Evolutionary conservation across 2,888 invertebrate species (phyloP), one percentile per base, ranked within the genome.

Genomic region (Athetis lepigone): DNA sequence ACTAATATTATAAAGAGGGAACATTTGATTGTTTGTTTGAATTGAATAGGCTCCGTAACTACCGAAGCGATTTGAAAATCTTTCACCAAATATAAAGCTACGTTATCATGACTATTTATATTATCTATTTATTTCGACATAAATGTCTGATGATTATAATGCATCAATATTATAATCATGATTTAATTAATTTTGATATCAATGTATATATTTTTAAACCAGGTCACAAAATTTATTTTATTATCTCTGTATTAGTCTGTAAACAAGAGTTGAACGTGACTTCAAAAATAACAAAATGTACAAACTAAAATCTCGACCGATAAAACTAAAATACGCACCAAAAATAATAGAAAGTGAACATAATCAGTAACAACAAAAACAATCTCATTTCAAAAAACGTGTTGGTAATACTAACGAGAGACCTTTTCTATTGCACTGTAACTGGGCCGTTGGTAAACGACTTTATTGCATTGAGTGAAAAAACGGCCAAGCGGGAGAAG

Each of bases 381-480:
- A 47, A 59, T 59, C 47, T 52, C 67, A 62, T 66, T 65, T 66
- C 49, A 57, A 56, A 75, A 70, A 71, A 70, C 59, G 64, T 69
- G 71, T 62, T 72, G 61, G 62, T 54, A 66, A 65, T 69, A 47
- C 61, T 62, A 73, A 77, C 60, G 43, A 33, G 8, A 39, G 74
- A 75, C 75, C 79, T 75, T 83, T 84, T 83, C 79, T 71, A 82
- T 79, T 81, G 79, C 78, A 82, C 79, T 81, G 83, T 85, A 85
- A 82, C 77, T 79, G 80, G 73, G 62, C 72, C 75, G 75, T 82
- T 71, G 74, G 77, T 69, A 77, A 77, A 83, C 77, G 80, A 77
- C 74, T 82, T 85, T 83, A 85, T 83, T 82, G 82, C 81, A 78
- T 75, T 73, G 77, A 77, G 74, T 79, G 77, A 79, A 63, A 81